Conservation (phyloP, 2,888 invertebrate species). For the Sclerodermus sp. region DNA sequence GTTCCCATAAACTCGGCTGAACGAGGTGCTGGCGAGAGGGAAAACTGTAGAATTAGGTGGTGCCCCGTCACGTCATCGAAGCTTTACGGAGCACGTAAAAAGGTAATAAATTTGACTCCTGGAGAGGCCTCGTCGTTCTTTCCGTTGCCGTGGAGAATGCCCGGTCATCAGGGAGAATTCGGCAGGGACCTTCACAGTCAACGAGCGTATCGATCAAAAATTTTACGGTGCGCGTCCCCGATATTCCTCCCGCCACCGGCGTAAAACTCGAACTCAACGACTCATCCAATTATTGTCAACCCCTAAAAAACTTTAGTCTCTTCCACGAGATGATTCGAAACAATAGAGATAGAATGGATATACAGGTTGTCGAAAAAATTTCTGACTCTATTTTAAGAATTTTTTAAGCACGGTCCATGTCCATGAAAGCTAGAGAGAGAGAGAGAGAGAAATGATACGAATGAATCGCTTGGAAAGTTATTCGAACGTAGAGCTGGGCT, state of each 20-base stretch:
- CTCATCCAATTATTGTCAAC: background rate
- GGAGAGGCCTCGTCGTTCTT: constrained; percentile 9
- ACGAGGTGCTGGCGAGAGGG: background rate
- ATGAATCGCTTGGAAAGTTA: too few relatives aligned
- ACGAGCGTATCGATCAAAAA: constrained; percentile 34
- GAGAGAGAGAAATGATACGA: too few relatives aligned
- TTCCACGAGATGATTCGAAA: too few relatives aligned
- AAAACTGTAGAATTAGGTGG: constrained; percentile 2
- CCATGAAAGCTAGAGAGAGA: too few relatives aligned
- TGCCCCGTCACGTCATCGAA: constrained; percentile 8
- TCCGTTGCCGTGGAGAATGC: constrained; percentile 5
- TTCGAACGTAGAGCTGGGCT: too few relatives aligned
- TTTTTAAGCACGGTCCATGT: too few relatives aligned
- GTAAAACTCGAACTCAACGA: background rate
- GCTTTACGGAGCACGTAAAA: constrained; percentile 24
- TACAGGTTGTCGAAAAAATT: too few relatives aligned
- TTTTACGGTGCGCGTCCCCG: constrained; percentile 17
- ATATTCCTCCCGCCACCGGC: background rate
- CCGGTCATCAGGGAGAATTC: constrained; percentile 11
- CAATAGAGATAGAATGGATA: too few relatives aligned
- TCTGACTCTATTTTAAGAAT: too few relatives aligned
- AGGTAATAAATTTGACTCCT: constrained; percentile 22
- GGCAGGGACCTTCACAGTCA: constrained; percentile 16
- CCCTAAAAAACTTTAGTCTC: too few relatives aligned
- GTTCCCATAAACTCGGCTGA: background rate